phyloP scores from a whole-genome alignment of 2,797 vertebrate species.

The Mormyrops boulengeri region DNA sequence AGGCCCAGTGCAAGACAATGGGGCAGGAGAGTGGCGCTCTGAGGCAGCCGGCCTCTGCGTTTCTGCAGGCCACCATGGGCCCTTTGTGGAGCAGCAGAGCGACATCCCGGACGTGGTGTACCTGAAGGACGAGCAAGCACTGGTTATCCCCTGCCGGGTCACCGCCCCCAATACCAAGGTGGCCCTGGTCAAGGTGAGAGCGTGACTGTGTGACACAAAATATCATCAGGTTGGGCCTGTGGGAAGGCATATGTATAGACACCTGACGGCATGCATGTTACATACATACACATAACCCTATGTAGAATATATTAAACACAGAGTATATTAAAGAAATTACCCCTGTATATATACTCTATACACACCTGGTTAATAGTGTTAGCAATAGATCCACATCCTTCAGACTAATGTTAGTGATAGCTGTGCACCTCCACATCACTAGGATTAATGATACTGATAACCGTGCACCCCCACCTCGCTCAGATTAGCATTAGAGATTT shows the following conservation, averaged over 20 bases:
- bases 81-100: slow-evolving; percentile 76
- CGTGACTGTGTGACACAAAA: neutral
- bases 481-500: neutral
- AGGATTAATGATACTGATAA: no score
- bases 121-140: slow-evolving; percentile 68
- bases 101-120: slow-evolving; percentile 69
- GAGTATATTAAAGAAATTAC: neutral
- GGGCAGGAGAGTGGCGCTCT: neutral
- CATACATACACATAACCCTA: neutral
- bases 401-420: neutral
- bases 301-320: neutral
- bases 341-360: neutral
- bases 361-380: neutral
- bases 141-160: slow-evolving; percentile 85
- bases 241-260: neutral
- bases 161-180: slow-evolving; percentile 75
- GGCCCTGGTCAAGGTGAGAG: slow-evolving; percentile 77
- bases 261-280: neutral
- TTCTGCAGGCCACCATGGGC: slow-evolving; percentile 78
- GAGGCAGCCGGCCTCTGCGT: slow-evolving; percentile 55
- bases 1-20: neutral
- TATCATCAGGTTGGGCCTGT: neutral
- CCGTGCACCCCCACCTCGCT: neutral
- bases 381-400: neutral
- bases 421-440: neutral